Base-by-base conservation (phyloP, 2,797 vertebrate species). In the Vireo griseus region DNA sequence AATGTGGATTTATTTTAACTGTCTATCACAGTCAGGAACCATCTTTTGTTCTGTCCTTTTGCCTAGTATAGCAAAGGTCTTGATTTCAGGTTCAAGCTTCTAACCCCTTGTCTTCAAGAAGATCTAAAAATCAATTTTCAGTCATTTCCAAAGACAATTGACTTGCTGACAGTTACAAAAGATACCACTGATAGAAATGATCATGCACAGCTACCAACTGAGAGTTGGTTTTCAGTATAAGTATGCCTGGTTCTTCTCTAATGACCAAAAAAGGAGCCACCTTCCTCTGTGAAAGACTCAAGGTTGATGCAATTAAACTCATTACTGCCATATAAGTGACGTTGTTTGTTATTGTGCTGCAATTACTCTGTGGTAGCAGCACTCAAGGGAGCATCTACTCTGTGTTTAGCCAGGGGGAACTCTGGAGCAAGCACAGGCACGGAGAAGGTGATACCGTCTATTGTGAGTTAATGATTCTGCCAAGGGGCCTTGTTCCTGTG, bases 121-220 rank as follows among this genome's bases (percentile, higher is more conserved):
- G 29, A 35, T 20, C n/a, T 65, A 39, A 77, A 71, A 51, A 35
- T 51, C 37, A 26, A 5, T 3, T 45, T 22, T 21, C 16, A 26
- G 11, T 33, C 50, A 25, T 24, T 19, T 51, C n/a, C 52, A 24
- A 6, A 5, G n/a, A 21, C n/a, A 51, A 8, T 4, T 69, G n/a
- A 55, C 13, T 20, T 39, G 35, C 13, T 51, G 22, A 19, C 0
- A 4, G 37, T 25, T 62, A 55, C 7, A 29, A 25, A 77, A 77
- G 48, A 39, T 45, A 26, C 9, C 51, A 48, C n/a, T 1, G 2
- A 68, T 24, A 9, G 2, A 80, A 63, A 71, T 0, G 1, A 16
- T 7, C 11, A 13, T 4, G 4, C 2, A 18, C 21, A 57, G 42
- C 29, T 22, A n/a, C n/a, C 54, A 45, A 45, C 45, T 16, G 6